These are phyloP conservation scores for Delia radicum DNA, from an alignment of 1,140 invertebrate species.

Conservation along the genomic window DNA sequence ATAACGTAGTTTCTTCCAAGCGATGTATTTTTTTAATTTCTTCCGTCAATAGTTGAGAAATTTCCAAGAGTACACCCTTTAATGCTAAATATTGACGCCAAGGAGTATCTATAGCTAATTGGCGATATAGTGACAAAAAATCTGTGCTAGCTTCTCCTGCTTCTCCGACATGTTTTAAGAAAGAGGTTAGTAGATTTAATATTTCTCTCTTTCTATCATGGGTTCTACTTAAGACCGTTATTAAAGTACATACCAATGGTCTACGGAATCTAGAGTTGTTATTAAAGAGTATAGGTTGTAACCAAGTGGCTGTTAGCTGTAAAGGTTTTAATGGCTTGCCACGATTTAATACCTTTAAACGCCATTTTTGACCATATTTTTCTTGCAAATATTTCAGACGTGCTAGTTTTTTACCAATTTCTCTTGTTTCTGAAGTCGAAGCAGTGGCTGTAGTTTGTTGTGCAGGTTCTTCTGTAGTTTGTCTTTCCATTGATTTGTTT, in stretches of 20 bases:
- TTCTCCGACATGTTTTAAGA: constrained; percentile 78
- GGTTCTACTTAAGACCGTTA: constrained; percentile 73
- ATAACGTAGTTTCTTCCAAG: constrained; percentile 87
- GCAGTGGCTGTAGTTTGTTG: background rate
- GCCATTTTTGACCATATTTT: constrained; percentile 74
- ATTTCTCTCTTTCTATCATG: constrained; percentile 61
- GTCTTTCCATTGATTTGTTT: constrained; percentile 22
- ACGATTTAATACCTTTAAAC: constrained; percentile 44
- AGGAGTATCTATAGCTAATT: constrained; percentile 76
- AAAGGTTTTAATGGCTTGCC: constrained; percentile 39
- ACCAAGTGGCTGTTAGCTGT: constrained; percentile 67
- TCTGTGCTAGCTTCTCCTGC: constrained; percentile 92
- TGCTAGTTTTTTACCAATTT: constrained; percentile 35
- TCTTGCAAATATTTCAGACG: constrained; percentile 69
- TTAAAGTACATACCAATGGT: constrained; percentile 84
- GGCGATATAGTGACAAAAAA: constrained; percentile 84
- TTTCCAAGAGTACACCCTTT: constrained; percentile 78
- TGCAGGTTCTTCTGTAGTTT: constrained; percentile 27
- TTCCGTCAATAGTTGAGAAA: constrained; percentile 82
- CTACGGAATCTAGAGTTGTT: constrained; percentile 84
- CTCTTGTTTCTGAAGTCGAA: background rate
- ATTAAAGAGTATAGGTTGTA: constrained; percentile 88
- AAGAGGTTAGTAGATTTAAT: constrained; percentile 83
- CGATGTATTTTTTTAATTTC: constrained; percentile 86
- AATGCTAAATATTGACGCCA: constrained; percentile 93